Evolutionary conservation across 2,888 invertebrate genomes (phyloP).

Genomic region (Lasioglossum vierecki): DNA sequence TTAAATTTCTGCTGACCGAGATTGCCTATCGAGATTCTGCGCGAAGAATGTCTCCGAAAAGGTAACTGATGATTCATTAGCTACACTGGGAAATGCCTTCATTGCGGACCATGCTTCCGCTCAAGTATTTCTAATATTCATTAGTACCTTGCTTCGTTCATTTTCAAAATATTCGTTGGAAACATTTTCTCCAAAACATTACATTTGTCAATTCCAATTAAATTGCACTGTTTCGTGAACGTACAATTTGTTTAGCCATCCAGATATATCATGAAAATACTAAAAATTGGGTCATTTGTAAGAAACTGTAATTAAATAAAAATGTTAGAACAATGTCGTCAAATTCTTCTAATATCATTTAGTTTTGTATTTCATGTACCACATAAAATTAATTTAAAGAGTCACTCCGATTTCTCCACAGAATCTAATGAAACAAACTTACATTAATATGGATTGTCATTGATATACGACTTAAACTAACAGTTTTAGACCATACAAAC

Average conservation of each 20-base stretch:
- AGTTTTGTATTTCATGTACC: no score
- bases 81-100: not conserved
- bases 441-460: not conserved
- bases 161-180: no score
- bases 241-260: not conserved
- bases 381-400: no score
- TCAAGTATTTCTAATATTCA: not conserved
- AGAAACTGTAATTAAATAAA: no score
- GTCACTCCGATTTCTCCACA: no score
- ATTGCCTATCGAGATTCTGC: conserved; percentile 25
- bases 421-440: not conserved
- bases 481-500: not conserved
- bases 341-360: not conserved
- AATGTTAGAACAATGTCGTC: not conserved
- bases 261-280: not conserved
- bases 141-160: not conserved
- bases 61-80: not conserved
- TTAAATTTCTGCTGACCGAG: conserved; percentile 72
- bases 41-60: not conserved
- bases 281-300: no score
- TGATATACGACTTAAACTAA: no score
- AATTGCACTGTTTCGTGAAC: not conserved
- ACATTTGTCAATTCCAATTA: not conserved
- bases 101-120: not conserved
- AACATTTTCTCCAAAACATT: not conserved